These are phyloP conservation scores for Anguilla japonica DNA, from an alignment of 2,113 vertebrate species.

Conservation along the genomic window DNA sequence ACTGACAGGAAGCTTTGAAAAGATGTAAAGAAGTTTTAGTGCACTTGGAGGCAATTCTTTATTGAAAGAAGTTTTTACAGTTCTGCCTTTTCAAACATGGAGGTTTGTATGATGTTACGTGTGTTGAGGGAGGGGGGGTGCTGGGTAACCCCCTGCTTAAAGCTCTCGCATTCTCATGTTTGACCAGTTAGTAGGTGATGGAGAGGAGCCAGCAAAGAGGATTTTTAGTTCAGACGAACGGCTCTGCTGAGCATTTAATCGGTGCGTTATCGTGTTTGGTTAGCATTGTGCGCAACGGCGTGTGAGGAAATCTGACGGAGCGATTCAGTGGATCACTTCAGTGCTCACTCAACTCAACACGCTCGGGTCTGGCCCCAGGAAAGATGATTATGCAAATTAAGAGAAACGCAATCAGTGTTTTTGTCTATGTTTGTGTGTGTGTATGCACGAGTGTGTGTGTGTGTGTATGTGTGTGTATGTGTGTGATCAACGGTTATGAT, in stretches of 20 bases:
- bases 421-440: slow-evolving; percentile 16
- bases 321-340: not conserved
- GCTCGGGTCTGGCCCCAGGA: not conserved
- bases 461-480: not conserved
- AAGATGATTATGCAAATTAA: slow-evolving; percentile 32
- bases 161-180: no score
- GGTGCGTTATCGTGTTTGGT: not conserved
- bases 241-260: not conserved
- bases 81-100: no score
- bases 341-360: not conserved
- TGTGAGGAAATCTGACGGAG: not conserved
- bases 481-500: not conserved
- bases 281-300: not conserved
- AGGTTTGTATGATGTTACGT: no score
- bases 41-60: no score
- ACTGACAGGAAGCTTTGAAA: no score
- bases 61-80: no score
- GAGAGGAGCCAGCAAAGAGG: no score
- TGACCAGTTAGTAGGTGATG: no score
- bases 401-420: slow-evolving; percentile 37
- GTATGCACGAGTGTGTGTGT: not conserved
- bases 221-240: not conserved
- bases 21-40: no score
- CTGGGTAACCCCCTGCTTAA: no score
- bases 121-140: no score